phyloP scores from a whole-genome alignment of 2,797 vertebrate genomes.

The Eospalax fontanierii region DNA sequence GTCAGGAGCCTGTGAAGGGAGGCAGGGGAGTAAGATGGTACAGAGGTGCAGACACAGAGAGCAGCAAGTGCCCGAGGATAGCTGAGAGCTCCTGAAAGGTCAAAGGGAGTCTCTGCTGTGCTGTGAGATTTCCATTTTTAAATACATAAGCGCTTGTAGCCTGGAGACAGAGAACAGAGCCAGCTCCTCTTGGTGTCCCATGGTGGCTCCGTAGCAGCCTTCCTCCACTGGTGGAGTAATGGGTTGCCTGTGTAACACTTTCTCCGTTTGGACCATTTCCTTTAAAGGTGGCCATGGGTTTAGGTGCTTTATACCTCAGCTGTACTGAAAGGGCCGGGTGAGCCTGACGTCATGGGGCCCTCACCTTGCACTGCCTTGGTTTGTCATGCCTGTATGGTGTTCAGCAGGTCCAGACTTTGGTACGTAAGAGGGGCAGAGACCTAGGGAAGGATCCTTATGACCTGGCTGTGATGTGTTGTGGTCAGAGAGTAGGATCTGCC shows the following conservation, averaged over 20 bases:
- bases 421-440: background rate
- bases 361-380: background rate
- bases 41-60: background rate
- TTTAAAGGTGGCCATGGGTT: background rate
- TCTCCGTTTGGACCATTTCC: background rate
- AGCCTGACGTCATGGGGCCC: background rate
- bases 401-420: background rate
- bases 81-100: background rate
- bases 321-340: background rate
- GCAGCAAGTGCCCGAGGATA: background rate
- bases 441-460: background rate
- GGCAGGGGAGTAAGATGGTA: background rate
- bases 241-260: background rate
- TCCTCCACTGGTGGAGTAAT: background rate
- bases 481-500: background rate
- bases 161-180: background rate
- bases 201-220: background rate
- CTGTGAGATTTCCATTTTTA: conserved; percentile 2
- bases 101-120: background rate
- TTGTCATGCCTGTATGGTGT: background rate
- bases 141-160: background rate
- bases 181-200: background rate
- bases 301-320: background rate
- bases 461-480: background rate
- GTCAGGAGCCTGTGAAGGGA: background rate